Evolutionary conservation across 2,113 vertebrate species (phyloP).

Genomic region (Tachysurus vachellii): DNA sequence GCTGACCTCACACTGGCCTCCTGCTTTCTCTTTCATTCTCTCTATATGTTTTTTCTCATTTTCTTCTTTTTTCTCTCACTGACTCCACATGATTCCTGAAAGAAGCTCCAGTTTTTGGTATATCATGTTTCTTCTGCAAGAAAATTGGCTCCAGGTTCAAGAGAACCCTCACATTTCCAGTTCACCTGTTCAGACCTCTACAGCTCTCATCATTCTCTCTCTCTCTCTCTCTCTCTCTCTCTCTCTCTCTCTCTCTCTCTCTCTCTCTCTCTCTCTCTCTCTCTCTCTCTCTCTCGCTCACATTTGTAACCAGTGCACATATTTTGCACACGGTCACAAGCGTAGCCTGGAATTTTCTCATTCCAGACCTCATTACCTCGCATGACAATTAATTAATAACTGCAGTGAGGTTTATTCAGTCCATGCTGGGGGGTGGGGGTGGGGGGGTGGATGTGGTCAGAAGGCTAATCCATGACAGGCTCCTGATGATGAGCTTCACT

Average conservation of each 20-base stretch:
- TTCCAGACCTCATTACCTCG: constrained; percentile 58
- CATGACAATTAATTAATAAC: constrained; percentile 59
- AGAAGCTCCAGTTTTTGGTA: constrained; percentile 10
- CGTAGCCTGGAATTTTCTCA: constrained; percentile 47
- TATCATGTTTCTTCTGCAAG: background rate
- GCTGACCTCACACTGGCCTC: background rate
- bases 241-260: background rate
- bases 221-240: background rate
- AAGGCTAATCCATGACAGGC: background rate
- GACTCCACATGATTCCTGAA: background rate
- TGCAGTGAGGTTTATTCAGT: constrained; percentile 33
- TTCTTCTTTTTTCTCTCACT: background rate
- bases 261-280: background rate
- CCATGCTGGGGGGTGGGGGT: background rate
- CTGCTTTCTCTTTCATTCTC: background rate
- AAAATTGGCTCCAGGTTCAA: constrained; percentile 19
- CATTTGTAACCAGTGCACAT: constrained; percentile 29
- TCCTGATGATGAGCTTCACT: background rate
- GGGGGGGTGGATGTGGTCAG: background rate
- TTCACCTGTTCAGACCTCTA: background rate
- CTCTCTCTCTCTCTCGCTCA: background rate
- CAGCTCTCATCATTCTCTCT: background rate
- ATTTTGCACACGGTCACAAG: constrained; percentile 39
- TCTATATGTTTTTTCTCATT: background rate
- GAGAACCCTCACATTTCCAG: background rate